phyloP scores from a whole-genome alignment of 2,797 vertebrate genomes.

The Clarias pachynema region DNA sequence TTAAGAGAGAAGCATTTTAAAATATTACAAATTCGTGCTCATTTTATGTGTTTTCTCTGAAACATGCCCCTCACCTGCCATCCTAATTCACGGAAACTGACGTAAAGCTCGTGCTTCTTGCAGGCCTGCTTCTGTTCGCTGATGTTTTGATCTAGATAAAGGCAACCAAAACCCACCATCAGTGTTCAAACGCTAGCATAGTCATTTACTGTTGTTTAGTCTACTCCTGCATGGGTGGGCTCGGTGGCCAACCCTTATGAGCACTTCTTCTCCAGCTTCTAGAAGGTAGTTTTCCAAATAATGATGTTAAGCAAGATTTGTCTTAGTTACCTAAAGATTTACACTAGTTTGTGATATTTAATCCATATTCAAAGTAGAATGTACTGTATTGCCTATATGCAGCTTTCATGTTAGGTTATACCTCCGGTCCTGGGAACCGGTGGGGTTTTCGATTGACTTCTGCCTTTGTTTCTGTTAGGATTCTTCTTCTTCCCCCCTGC shows the following conservation, averaged over 20 bases:
- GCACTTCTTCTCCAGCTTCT: constrained; percentile 34
- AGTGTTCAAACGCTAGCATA: constrained; percentile 42
- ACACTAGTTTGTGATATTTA: not conserved
- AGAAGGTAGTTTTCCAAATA: constrained; percentile 27
- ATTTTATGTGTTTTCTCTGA: not conserved
- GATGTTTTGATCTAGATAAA: constrained; percentile 87
- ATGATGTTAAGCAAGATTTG: not conserved
- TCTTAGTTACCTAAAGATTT: not conserved
- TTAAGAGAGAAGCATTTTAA: not conserved
- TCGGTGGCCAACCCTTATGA: constrained; percentile 31
- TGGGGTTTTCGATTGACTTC: constrained; percentile 86
- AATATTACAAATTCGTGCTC: not conserved
- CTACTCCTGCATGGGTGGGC: constrained; percentile 56
- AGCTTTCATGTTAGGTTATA: constrained; percentile 57
- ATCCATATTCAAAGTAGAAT: not conserved
- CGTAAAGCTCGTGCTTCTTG: constrained; percentile 98
- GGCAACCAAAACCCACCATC: constrained; percentile 50
- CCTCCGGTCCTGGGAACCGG: constrained; percentile 83
- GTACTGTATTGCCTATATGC: not conserved
- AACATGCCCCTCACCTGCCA: constrained; percentile 87
- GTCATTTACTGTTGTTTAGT: constrained; percentile 55
- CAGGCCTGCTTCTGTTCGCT: constrained; percentile 99
- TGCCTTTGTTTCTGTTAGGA: constrained; percentile 92
- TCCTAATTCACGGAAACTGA: constrained; percentile 96
- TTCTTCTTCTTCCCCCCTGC: constrained; percentile 91